A percentile compares a stretch with the other conserved stretches of the same genome.
Evolutionary conservation across 2,113 vertebrate genomes (phyloP).

Genomic region (Pterophyllum scalare): DNA sequence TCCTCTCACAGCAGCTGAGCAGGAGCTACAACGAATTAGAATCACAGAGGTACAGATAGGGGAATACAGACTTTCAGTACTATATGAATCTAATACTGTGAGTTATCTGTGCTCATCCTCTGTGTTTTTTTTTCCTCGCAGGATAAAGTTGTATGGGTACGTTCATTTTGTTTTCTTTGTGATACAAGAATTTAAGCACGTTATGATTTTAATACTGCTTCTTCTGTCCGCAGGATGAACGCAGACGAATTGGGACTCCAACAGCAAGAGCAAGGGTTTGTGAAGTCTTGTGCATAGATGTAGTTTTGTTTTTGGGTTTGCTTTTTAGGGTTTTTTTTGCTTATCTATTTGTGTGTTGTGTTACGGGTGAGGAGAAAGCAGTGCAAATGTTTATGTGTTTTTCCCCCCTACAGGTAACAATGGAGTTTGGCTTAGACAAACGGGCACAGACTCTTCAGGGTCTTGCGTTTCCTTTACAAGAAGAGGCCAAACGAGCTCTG

Average conservation of each 20-base stretch:
- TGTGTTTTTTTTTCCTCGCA: slow-evolving; percentile 47
- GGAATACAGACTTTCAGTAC: not conserved
- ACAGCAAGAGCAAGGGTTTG: slow-evolving; percentile 78
- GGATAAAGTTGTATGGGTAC: slow-evolving; percentile 83
- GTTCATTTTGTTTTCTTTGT: slow-evolving; percentile 37
- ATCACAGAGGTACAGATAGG: slow-evolving; percentile 88
- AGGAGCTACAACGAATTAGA: slow-evolving; percentile 93
- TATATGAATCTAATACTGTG: not conserved
- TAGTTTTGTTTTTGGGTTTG: not conserved
- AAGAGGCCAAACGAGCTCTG: slow-evolving; percentile 90
- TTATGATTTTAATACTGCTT: not conserved
- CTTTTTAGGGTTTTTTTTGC: not conserved
- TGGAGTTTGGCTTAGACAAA: slow-evolving; percentile 95
- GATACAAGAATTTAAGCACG: not conserved
- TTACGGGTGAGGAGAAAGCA: not conserved
- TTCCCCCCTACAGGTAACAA: slow-evolving; percentile 85
- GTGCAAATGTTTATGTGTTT: not conserved
- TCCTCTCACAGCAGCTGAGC: slow-evolving; percentile 91
- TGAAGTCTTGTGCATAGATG: not conserved
- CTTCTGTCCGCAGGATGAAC: slow-evolving; percentile 75
- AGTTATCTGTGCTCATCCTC: not conserved
- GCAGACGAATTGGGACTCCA: slow-evolving; percentile 74
- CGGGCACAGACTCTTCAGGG: slow-evolving; percentile 94
- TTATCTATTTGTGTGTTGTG: not conserved
- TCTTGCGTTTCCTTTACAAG: slow-evolving; percentile 92